A percentile compares a stretch with the other conserved stretches of the same genome.
Evolutionary conservation across 92 coral and sea anemone genomes (phyloP).

Genomic region (Zoanthus sansibaricus): DNA sequence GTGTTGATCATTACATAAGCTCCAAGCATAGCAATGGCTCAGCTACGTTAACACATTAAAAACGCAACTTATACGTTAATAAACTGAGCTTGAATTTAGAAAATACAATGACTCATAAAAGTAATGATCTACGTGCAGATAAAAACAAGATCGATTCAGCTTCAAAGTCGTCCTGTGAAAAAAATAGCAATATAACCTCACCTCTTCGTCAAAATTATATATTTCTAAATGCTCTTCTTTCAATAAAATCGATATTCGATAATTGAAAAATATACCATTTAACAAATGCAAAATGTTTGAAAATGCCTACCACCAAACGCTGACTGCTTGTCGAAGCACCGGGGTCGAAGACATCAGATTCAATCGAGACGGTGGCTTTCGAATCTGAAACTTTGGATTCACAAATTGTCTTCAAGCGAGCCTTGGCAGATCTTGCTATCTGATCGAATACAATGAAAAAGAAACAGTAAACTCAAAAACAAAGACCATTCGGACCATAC

Average conservation of each 20-base stretch:
- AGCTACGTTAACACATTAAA: background rate
- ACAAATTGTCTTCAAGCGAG: slow-evolving; percentile 3
- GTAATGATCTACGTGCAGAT: background rate
- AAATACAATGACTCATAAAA: background rate
- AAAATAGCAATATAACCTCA: background rate
- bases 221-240: background rate
- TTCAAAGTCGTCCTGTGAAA: slow-evolving; percentile 7
- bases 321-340: slow-evolving; percentile 20
- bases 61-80: background rate
- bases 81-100: background rate
- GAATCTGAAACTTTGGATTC: slow-evolving; percentile 10
- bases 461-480: background rate
- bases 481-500: background rate
- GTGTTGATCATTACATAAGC: background rate
- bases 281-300: background rate
- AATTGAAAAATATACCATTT: background rate
- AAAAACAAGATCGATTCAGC: background rate
- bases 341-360: background rate
- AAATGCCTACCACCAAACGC: background rate
- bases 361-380: slow-evolving; percentile 4
- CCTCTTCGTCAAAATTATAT: background rate
- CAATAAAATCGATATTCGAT: background rate
- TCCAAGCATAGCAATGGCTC: background rate
- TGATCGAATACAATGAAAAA: background rate
- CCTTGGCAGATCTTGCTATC: slow-evolving; percentile 20